Conservation (phyloP, 1,140 invertebrate species). For the Bactericera cockerelli region DNA sequence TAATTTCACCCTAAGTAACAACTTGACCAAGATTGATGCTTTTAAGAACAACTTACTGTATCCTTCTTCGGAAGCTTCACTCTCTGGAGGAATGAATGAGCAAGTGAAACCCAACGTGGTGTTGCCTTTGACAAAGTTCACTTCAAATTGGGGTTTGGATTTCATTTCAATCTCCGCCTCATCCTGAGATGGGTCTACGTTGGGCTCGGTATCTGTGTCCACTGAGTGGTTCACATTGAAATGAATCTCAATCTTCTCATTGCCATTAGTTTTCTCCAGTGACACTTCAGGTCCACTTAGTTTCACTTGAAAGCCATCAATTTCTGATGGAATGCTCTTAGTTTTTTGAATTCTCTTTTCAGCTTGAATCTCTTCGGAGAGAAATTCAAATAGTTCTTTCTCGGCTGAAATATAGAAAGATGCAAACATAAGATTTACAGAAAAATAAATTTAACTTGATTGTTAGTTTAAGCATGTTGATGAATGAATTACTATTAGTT, state of each 20-base stretch:
- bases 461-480: no score
- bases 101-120: slow-evolving; percentile 67
- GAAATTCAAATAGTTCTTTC: slow-evolving; percentile 67
- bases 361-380: slow-evolving; percentile 74
- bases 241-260: slow-evolving; percentile 62
- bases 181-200: slow-evolving; percentile 43
- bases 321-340: slow-evolving; percentile 51
- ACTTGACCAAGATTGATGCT: no score
- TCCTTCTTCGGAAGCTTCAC: slow-evolving; percentile 41
- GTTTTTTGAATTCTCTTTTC: slow-evolving; percentile 66
- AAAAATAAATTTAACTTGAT: no score
- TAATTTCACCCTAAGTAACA: no score
- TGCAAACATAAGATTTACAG: no score
- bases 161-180: slow-evolving; percentile 66
- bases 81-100: slow-evolving; percentile 48
- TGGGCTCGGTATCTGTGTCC: slow-evolving; percentile 51
- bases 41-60: slow-evolving; percentile 61
- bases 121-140: slow-evolving; percentile 58
- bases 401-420: slow-evolving; percentile 42
- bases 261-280: slow-evolving; percentile 48
- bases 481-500: no score
- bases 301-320: slow-evolving; percentile 62
- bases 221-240: slow-evolving; percentile 86
- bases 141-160: slow-evolving; percentile 71
- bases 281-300: slow-evolving; percentile 61